Evolutionary conservation across 2,113 vertebrate species (phyloP), one percentile per base, ranked within the genome.

Genomic region (Polypterus senegalus): DNA sequence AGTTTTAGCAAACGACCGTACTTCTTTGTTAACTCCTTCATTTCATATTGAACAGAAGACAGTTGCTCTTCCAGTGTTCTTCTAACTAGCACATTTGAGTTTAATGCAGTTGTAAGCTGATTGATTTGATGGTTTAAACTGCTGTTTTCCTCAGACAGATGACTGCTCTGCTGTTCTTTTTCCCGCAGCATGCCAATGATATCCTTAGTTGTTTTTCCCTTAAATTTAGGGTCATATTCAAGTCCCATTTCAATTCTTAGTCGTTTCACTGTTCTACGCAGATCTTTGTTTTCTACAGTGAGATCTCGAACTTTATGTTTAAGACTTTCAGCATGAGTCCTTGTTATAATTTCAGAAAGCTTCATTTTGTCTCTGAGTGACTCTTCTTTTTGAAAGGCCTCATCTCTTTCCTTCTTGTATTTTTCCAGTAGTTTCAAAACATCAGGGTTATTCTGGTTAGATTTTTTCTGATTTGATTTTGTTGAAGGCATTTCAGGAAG

Each of bases 1-100:
- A 85, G 27, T 65, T 85, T 85, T 7, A 86, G 66, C 46, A 86
- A 67, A 43, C 82, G 81, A 0, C 80, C 72, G 56, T 87, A 85
- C 58, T 87, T 87, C 59, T 82, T 82, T 3, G 81, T 83, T 79
- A 90, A 84, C 9, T 86, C 83, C 63, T 81, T 85, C 46, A 88
- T 77, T 63, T 86, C 85, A 61, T 79, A 79, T 61, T 89, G 81
- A 51, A 86, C 56, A 0, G 79, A 78, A 60, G 76, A 70, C 5
- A 90, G 77, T 53, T 85, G 77, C 48, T 85, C 84, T 57, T 89
- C 81, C 48, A 89, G 54, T 6, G 84, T 76, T 47, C 77, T 78
- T 64, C 86, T 87, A 4, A 82, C 83, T 5, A 81, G 81, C 58
- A 81, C 78, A 0, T 74, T 71, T 43, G 81, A 84, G 7, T 79